Conservation (phyloP, 1,140 invertebrate genomes). For the Asbolus verrucosus region DNA sequence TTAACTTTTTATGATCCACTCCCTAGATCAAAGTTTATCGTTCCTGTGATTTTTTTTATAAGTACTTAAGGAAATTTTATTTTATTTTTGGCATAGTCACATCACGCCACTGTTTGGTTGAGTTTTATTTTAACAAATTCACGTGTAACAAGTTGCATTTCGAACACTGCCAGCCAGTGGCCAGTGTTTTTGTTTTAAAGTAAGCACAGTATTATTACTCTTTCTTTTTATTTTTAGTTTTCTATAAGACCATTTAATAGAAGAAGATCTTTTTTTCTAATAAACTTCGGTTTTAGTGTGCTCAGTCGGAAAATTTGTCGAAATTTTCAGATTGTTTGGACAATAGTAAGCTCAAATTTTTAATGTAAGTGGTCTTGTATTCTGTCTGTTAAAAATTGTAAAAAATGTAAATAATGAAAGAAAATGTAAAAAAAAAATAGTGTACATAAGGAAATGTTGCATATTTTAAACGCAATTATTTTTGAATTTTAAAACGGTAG, state of each 20-base stretch:
- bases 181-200: constrained; percentile 7
- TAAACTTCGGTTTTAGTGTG: no score
- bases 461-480: constrained; percentile 54
- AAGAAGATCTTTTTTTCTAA: no score
- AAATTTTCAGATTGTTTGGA: not conserved
- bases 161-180: constrained; percentile 32
- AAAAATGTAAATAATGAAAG: constrained; percentile 7
- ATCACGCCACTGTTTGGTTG: constrained; percentile 63
- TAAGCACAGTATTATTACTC: constrained; percentile 29
- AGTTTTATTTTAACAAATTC: constrained; percentile 59
- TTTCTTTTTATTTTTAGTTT: constrained; percentile 18
- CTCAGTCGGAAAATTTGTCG: no score
- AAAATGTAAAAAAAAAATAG: not conserved
- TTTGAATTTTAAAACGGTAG: constrained; percentile 24
- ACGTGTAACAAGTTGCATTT: constrained; percentile 19
- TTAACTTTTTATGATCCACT: constrained; percentile 38
- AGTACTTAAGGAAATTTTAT: constrained; percentile 27
- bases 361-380: constrained; percentile 7
- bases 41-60: constrained; percentile 65
- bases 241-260: constrained; percentile 24
- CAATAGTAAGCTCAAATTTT: constrained; percentile 27
- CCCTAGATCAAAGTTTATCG: constrained; percentile 37
- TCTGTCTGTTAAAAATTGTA: constrained; percentile 15
- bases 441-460: constrained; percentile 42
- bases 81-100: constrained; percentile 56